Evolutionary conservation across 1,140 invertebrate species (phyloP).

Genomic region (Magallana ariakensis): DNA sequence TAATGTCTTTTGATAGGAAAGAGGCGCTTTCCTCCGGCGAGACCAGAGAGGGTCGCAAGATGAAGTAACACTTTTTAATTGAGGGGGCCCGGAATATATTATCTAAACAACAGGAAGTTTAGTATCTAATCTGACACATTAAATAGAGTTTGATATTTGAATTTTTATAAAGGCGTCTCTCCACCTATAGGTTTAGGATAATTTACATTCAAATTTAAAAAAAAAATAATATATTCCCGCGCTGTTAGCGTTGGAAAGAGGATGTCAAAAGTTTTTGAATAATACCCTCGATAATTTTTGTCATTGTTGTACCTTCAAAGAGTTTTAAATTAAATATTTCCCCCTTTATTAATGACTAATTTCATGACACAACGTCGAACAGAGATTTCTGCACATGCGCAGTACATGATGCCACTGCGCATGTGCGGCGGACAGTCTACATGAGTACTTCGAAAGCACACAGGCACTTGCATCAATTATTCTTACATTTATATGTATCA

Average conservation of each 20-base stretch:
- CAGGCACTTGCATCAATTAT: neutral
- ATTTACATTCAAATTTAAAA: constrained; percentile 21
- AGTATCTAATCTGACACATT: constrained; percentile 8
- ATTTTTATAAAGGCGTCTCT: constrained; percentile 10
- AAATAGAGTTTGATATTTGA: constrained; percentile 27
- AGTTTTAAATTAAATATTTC: neutral
- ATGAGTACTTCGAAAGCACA: neutral
- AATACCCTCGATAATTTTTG: neutral
- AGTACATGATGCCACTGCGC: neutral
- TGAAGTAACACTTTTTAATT: constrained; percentile 31
- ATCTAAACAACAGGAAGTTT: constrained; percentile 32
- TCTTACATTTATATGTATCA: neutral
- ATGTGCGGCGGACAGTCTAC: neutral
- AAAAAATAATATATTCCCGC: neutral
- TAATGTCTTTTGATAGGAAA: constrained; percentile 21
- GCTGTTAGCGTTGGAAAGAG: neutral
- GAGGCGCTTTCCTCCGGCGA: constrained; percentile 17
- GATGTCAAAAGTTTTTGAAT: neutral
- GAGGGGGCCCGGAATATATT: constrained; percentile 23
- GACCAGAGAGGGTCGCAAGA: neutral
- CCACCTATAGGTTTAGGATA: neutral
- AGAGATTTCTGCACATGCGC: neutral
- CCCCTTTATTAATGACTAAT: too few species aligned
- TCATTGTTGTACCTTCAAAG: neutral
- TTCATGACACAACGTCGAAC: neutral